phyloP scores from a whole-genome alignment of 2,797 vertebrate species.

The Crypturellus tataupa region DNA sequence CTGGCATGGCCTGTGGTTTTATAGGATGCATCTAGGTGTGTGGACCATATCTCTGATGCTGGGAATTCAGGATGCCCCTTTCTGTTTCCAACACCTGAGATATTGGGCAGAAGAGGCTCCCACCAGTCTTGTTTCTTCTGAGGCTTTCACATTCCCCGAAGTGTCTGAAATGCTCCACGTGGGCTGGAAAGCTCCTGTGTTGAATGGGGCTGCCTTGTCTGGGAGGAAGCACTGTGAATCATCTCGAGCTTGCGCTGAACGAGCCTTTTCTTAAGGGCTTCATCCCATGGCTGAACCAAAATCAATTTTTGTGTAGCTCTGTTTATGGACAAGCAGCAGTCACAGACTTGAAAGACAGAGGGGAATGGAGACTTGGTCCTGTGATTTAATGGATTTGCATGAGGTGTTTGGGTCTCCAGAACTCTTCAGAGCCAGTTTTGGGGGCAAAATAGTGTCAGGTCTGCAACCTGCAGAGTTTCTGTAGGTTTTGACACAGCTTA shows the following conservation, averaged over 20 bases:
- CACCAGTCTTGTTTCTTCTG: background rate
- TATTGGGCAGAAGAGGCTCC: background rate
- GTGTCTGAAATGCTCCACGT: background rate
- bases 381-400: slow-evolving; percentile 20
- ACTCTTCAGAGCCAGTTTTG: background rate
- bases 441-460: too few species aligned
- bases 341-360: slow-evolving; percentile 7
- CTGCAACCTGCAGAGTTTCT: background rate
- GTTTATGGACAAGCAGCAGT: slow-evolving; percentile 6
- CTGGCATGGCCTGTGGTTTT: background rate
- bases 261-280: slow-evolving; percentile 7
- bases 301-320: slow-evolving; percentile 26
- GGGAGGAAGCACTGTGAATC: background rate
- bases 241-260: slow-evolving; percentile 10
- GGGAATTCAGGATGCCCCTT: background rate
- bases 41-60: background rate
- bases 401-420: slow-evolving; percentile 31
- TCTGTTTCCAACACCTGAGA: background rate
- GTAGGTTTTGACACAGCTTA: background rate
- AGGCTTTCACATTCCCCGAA: background rate
- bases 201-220: slow-evolving; percentile 29
- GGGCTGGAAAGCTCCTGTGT: background rate
- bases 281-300: slow-evolving; percentile 19
- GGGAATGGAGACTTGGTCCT: background rate
- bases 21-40: background rate